phyloP scores from a whole-genome alignment of 2,797 vertebrate species.

The Xiphorhynchus erythropygius region DNA sequence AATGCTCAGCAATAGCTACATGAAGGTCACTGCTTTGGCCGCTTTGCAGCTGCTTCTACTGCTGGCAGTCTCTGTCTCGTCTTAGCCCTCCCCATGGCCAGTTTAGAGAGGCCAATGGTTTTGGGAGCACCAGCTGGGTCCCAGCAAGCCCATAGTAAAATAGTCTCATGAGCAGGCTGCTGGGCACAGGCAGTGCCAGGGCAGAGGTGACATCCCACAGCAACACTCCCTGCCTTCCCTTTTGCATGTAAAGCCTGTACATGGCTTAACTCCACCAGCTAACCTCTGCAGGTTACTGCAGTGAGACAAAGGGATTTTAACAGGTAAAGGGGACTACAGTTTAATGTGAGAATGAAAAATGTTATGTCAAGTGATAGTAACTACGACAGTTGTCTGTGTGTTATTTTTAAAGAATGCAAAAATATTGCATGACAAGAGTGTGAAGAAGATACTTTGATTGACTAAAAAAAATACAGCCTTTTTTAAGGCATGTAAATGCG shows the following conservation, averaged over 20 bases:
- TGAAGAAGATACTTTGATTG: neutral
- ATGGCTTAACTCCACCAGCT: neutral
- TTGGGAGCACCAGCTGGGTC: neutral
- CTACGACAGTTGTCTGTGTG: neutral
- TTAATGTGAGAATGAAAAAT: neutral
- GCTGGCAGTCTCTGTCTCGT: neutral
- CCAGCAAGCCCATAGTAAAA: neutral
- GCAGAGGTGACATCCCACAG: accelerated
- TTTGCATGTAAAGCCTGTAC: neutral
- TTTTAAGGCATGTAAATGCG: neutral
- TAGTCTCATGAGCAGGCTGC: neutral
- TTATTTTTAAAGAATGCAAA: neutral
- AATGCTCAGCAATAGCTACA: neutral
- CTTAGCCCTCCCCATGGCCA: neutral
- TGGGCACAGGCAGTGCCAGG: neutral
- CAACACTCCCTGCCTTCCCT: neutral
- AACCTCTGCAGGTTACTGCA: neutral
- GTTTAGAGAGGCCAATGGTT: neutral
- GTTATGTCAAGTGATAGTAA: neutral
- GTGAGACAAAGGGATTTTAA: neutral
- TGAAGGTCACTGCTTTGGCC: neutral
- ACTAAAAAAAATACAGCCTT: neutral
- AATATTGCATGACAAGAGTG: neutral
- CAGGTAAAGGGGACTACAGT: neutral
- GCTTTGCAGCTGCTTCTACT: slow-evolving; percentile 29